Base-by-base conservation (phyloP, 1,140 invertebrate genomes). In the Drosophila azteca region DNA sequence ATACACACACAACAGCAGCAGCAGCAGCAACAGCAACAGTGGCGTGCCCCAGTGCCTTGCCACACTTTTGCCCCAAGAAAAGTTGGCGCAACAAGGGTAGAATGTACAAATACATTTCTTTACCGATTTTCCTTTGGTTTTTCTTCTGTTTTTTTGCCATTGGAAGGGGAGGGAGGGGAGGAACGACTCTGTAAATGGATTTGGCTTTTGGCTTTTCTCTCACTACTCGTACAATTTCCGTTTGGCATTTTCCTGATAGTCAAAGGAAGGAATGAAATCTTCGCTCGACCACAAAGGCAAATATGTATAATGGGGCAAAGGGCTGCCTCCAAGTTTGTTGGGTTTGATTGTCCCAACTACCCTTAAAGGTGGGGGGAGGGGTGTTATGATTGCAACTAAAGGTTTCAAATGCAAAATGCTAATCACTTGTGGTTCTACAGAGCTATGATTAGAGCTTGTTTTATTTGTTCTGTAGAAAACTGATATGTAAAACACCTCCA, bases 21-120 rank as follows among this genome's bases (percentile, higher is more conserved):
- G 29, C 66, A 49, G 35, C 20, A 58, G 35, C 35, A 39, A 39
- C 31, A 69, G 24, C 24, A 26, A 26, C 24, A 26, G 24, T 26
- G 24, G 4, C 3, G 39, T 17, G 20, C 57, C 69, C n/a, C n/a
- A n/a, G 24, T 26, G 24, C 24, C 3, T 26, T 17, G 20, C 57
- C 69, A 70, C 67, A 44, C 67, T 69, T 49, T 70, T 24, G 61
- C 65, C 51, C 24, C 31, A 20, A 20, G 65, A 69, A 69, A 17
- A 31, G 50, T 48, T 13, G 15, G 15, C 15, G 26, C 4, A 52
- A 31, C 31, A 17, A 24, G 20, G 20, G 45, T 7, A 43, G 20
- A 67, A 45, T 53, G 48, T 66, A 45, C 48, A 44, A 52, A 52
- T 35, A 64, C 41, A 67, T 26, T 64, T 13, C 24, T 31, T 41